These are phyloP conservation scores for Lymantria monacha DNA, from an alignment of 2,888 invertebrate species.

Conservation along the genomic window DNA sequence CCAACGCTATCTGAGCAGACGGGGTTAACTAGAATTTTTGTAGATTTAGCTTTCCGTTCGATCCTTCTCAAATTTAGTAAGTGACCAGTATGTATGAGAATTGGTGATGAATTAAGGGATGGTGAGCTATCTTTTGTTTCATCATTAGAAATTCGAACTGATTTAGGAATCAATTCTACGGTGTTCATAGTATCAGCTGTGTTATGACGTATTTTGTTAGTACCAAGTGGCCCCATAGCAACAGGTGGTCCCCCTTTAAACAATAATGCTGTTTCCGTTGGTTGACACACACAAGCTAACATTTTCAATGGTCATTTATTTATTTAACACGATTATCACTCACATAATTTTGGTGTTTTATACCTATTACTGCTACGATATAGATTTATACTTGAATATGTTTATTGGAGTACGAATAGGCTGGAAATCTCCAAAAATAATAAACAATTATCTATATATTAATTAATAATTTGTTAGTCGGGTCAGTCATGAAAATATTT, in stretches of 20 bases:
- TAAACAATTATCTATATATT: too few species aligned
- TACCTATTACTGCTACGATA: slow-evolving; percentile 6
- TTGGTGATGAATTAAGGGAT: slow-evolving; percentile 60
- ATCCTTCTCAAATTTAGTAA: slow-evolving; percentile 71
- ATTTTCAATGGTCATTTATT: slow-evolving; percentile 71
- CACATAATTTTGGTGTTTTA: slow-evolving; percentile 52
- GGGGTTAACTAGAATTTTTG: slow-evolving; percentile 76
- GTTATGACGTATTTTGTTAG: slow-evolving; percentile 66
- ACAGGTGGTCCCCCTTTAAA: slow-evolving; percentile 79
- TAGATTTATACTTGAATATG: slow-evolving; percentile 5
- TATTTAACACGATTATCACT: slow-evolving; percentile 60
- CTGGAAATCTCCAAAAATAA: slow-evolving; percentile 38
- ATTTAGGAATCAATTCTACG: slow-evolving; percentile 55
- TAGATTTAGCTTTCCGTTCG: slow-evolving; percentile 73
- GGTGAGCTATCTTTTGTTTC: slow-evolving; percentile 58
- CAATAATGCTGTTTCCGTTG: slow-evolving; percentile 80
- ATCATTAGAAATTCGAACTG: slow-evolving; percentile 53
- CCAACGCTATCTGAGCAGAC: slow-evolving; percentile 68
- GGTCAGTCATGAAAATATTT: too few species aligned
- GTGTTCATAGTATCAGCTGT: slow-evolving; percentile 61
- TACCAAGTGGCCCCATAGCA: slow-evolving; percentile 79
- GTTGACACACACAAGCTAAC: slow-evolving; percentile 87
- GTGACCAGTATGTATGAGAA: slow-evolving; percentile 58
- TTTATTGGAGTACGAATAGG: slow-evolving; percentile 21
- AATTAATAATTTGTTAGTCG: too few species aligned